phyloP scores from a whole-genome alignment of 2,888 invertebrate species.

The Noctua janthina region DNA sequence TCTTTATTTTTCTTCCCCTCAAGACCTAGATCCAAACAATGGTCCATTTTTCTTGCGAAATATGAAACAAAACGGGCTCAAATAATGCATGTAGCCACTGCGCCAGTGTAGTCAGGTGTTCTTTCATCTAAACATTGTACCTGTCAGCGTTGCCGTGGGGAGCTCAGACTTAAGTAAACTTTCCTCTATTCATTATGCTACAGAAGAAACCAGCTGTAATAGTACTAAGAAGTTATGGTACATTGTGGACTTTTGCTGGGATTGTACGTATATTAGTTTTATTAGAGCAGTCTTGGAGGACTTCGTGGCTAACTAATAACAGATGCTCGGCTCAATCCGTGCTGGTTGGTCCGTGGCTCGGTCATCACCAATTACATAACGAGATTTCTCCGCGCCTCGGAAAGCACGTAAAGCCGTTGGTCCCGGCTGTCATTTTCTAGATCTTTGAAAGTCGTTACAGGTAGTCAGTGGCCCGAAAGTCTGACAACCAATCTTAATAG shows the following conservation, averaged over 20 bases:
- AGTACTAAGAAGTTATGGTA: slow-evolving; percentile 54
- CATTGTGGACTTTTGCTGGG: slow-evolving; percentile 20
- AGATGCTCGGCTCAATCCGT: no score
- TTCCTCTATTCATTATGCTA: slow-evolving; percentile 70
- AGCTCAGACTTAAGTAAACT: slow-evolving; percentile 73
- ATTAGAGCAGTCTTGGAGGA: not conserved
- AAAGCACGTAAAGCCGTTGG: no score
- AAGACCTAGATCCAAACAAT: slow-evolving; percentile 32
- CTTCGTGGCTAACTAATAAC: no score
- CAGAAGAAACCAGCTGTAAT: slow-evolving; percentile 71
- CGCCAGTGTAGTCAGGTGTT: slow-evolving; percentile 45
- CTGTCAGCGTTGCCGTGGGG: slow-evolving; percentile 58
- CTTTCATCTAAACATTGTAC: slow-evolving; percentile 53
- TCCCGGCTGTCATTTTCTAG: no score
- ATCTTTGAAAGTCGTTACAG: no score
- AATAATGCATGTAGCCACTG: slow-evolving; percentile 40
- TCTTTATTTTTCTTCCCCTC: slow-evolving; percentile 22
- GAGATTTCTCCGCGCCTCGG: no score
- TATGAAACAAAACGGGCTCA: slow-evolving; percentile 39
- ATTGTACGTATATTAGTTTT: not conserved
- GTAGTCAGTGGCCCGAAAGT: no score
- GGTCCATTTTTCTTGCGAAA: slow-evolving; percentile 43
- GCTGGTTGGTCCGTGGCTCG: no score
- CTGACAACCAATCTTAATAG: no score
- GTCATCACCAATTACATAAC: no score